Percentiles rank a stretch among this genome's conserved stretches.
Evolutionary conservation across 1,140 invertebrate genomes (phyloP).

Genomic region (Trichogramma pretiosum): DNA sequence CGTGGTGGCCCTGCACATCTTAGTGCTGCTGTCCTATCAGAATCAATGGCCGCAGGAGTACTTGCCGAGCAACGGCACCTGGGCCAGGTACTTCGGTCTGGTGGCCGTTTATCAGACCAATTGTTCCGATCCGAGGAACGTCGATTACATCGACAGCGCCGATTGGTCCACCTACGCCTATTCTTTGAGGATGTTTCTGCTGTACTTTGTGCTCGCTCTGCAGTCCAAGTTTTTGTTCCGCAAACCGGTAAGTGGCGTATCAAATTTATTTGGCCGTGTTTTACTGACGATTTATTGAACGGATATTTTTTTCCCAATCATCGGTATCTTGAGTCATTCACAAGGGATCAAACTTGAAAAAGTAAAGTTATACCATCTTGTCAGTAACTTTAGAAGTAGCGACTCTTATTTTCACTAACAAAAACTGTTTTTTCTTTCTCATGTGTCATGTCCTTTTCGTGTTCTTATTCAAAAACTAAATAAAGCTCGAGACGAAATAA

Average conservation of each 20-base stretch:
- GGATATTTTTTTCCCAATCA: too few species aligned
- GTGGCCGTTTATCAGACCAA: conserved; percentile 52
- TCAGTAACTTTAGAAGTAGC: too few species aligned
- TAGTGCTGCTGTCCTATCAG: conserved; percentile 76
- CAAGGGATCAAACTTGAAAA: too few species aligned
- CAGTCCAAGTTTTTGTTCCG: conserved; percentile 61
- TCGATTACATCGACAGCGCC: conserved; percentile 48
- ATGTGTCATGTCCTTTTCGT: too few species aligned
- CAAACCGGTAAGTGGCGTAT: conserved; percentile 51
- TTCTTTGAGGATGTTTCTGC: conserved; percentile 63
- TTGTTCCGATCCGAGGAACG: conserved; percentile 55
- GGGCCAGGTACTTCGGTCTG: conserved; percentile 63
- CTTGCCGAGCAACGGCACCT: conserved; percentile 58
- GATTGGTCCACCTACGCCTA: conserved; percentile 68
- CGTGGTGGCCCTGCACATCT: conserved; percentile 67
- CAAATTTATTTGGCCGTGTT: too few species aligned
- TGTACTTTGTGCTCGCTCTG: conserved; percentile 64
- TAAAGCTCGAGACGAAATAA: too few species aligned
- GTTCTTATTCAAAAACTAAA: too few species aligned
- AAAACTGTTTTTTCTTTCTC: neutral
- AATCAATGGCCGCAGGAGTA: conserved; percentile 71
- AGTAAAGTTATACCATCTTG: too few species aligned
- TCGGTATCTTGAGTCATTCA: too few species aligned
- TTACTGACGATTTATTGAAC: too few species aligned
- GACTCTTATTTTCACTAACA: conserved; percentile 9